phyloP scores from a whole-genome alignment of 2,888 invertebrate species.

The Coelopa pilipes region DNA sequence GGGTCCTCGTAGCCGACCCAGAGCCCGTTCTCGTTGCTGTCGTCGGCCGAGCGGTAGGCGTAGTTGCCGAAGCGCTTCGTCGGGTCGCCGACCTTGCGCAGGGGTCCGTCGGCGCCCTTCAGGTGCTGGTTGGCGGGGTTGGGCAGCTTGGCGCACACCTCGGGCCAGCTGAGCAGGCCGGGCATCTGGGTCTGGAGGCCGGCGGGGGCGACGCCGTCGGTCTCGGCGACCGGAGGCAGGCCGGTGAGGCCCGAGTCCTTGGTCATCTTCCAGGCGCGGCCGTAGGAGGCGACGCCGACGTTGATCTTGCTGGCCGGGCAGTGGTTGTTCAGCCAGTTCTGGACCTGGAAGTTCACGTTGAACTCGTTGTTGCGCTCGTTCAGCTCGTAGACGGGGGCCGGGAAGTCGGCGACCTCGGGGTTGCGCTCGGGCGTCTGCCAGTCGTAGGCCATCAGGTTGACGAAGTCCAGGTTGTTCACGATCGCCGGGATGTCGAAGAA shows the following conservation, averaged over 20 bases:
- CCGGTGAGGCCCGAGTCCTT: constrained; percentile 80
- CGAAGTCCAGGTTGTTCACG: constrained; percentile 80
- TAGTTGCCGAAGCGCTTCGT: constrained; percentile 84
- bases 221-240: constrained; percentile 76
- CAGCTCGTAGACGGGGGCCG: constrained; percentile 78
- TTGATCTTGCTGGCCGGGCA: constrained; percentile 77
- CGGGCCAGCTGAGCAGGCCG: constrained; percentile 81
- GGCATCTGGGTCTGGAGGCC: constrained; percentile 78
- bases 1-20: constrained; percentile 88
- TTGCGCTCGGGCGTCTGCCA: constrained; percentile 80
- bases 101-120: constrained; percentile 73
- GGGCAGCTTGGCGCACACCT: constrained; percentile 80
- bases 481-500: constrained; percentile 83
- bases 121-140: constrained; percentile 73
- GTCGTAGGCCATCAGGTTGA: constrained; percentile 83
- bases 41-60: constrained; percentile 78
- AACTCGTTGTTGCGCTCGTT: constrained; percentile 77
- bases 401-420: constrained; percentile 82
- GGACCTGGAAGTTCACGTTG: constrained; percentile 76
- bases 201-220: constrained; percentile 77
- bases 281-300: constrained; percentile 78
- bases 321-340: constrained; percentile 71
- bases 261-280: constrained; percentile 81
- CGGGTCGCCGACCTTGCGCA: constrained; percentile 82
- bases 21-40: constrained; percentile 75